Conservation (phyloP, 2,888 invertebrate genomes). For the Machimus rusticus region DNA sequence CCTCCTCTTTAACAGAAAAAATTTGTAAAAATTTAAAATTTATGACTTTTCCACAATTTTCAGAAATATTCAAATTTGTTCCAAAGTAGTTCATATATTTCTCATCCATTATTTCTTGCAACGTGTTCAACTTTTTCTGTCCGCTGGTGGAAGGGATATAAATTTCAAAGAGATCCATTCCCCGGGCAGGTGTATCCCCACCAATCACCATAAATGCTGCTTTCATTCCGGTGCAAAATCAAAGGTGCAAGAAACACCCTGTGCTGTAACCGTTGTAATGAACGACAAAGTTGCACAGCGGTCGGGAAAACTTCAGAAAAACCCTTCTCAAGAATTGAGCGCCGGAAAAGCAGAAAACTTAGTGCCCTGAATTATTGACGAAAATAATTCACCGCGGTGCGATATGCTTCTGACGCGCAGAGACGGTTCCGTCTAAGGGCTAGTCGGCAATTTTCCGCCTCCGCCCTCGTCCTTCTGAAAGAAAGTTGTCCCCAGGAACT, state of each 20-base stretch:
- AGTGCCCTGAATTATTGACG: neutral
- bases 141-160: neutral
- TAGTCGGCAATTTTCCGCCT: neutral
- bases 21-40: neutral
- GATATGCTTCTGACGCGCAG: neutral
- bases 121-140: neutral
- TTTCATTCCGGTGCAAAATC: neutral
- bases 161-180: neutral
- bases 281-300: neutral
- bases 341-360: neutral
- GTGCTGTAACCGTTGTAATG: neutral
- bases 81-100: neutral
- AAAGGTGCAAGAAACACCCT: neutral
- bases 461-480: neutral
- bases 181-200: neutral
- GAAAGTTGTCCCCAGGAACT: neutral
- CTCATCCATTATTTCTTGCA: neutral
- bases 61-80: neutral
- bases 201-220: neutral
- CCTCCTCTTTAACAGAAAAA: neutral
- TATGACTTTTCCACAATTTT: neutral
- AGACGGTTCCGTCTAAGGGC: neutral
- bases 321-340: neutral
- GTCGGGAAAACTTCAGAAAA: neutral
- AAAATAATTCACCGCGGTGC: neutral